phyloP scores from a whole-genome alignment of 1,140 invertebrate genomes.

The Drosophila gunungcola region DNA sequence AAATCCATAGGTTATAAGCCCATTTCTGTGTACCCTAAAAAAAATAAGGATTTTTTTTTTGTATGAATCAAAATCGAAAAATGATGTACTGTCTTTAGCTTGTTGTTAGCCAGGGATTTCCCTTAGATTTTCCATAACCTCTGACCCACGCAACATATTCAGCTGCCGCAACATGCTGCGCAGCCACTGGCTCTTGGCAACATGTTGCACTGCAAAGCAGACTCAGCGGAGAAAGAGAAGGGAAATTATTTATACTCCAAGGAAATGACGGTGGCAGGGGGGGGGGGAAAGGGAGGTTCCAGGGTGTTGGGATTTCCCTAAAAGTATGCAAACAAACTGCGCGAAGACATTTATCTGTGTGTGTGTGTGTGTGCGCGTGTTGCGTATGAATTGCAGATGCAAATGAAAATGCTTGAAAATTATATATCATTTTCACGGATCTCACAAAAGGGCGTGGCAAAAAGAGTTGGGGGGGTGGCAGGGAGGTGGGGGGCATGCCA shows the following conservation, averaged over 20 bases:
- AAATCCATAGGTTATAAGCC: too few species aligned
- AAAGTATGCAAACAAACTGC: slow-evolving; percentile 59
- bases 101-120: too few species aligned
- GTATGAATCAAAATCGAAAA: too few species aligned
- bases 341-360: slow-evolving; percentile 48
- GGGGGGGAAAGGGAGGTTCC: neutral
- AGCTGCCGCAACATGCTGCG: slow-evolving; percentile 55
- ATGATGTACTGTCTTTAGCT: too few species aligned
- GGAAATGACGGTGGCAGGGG: neutral
- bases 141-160: slow-evolving; percentile 40
- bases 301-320: neutral
- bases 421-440: slow-evolving; percentile 68
- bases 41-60: too few species aligned
- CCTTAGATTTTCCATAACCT: neutral
- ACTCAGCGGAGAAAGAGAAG: slow-evolving; percentile 48
- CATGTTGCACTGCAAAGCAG: slow-evolving; percentile 60
- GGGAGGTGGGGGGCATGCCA: neutral
- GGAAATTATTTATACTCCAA: slow-evolving; percentile 35
- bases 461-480: neutral
- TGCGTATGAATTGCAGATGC: slow-evolving; percentile 75
- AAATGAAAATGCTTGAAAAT: slow-evolving; percentile 74
- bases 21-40: too few species aligned
- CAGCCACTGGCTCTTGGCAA: slow-evolving; percentile 9
- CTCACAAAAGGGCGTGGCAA: slow-evolving; percentile 16
- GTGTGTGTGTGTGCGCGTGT: slow-evolving; percentile 17